Conservation (phyloP, 2,888 invertebrate genomes). For the Melieria omissa region DNA sequence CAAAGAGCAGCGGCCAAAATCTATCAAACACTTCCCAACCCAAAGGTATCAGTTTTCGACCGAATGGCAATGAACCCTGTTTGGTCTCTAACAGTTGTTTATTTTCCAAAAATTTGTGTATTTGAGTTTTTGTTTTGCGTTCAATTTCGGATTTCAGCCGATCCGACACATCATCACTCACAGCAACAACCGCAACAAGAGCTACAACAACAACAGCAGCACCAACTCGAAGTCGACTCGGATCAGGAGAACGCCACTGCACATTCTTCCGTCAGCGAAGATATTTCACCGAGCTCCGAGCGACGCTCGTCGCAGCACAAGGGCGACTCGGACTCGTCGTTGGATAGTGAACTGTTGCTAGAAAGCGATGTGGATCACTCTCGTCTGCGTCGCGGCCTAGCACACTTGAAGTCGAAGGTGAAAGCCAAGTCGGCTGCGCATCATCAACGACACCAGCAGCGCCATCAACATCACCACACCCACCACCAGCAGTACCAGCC, state of each 20-base stretch:
- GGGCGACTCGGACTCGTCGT: constrained; percentile 61
- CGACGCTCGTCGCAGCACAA: constrained; percentile 46
- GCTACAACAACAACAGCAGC: constrained; percentile 20
- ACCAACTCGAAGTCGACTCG: constrained; percentile 58
- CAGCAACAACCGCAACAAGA: constrained; percentile 11
- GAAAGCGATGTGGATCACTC: constrained; percentile 57
- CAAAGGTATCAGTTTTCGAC: constrained; percentile 14
- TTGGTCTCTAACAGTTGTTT: too few species aligned
- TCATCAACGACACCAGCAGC: constrained; percentile 38
- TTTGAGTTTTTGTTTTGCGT: neutral
- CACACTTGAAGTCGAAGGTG: constrained; percentile 62
- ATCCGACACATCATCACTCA: too few species aligned
- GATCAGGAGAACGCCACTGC: constrained; percentile 60
- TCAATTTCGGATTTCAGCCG: neutral
- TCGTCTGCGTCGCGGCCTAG: constrained; percentile 59
- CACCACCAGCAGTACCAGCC: constrained; percentile 36
- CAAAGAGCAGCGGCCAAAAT: constrained; percentile 53
- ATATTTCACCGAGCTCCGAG: constrained; percentile 54
- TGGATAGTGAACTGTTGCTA: constrained; percentile 56
- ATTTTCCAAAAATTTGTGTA: neutral
- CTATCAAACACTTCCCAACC: constrained; percentile 40
- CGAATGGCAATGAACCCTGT: too few species aligned
- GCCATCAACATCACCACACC: constrained; percentile 38
- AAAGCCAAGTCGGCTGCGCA: constrained; percentile 51
- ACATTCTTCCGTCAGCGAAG: constrained; percentile 58